Evolutionary conservation across 1,140 invertebrate species (phyloP), one percentile per base, ranked within the genome.

Genomic region (Heterodera schachtii): DNA sequence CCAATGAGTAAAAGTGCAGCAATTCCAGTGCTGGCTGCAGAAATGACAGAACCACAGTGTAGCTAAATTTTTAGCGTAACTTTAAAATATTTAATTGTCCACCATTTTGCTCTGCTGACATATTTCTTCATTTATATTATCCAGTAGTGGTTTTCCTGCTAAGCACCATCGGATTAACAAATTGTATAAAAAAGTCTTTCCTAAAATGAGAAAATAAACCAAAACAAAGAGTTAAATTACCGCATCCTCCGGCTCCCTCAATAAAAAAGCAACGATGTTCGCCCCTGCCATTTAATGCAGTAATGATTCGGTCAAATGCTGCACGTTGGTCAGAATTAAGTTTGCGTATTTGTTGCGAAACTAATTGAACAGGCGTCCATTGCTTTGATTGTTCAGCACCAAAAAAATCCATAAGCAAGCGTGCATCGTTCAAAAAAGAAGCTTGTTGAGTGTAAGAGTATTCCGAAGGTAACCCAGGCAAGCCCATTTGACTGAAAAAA

Each of bases 161-260:
- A 73, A 16, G n/a, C 71, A 73, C 71, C 71, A 73, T n/a, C 71
- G 71, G 19, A 73, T 73, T 13, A 89, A 64, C 16, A 83, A 75
- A 13, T 82, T 87, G 80, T 88, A 90, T 2, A 90, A 57, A 80
- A 90, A 91, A 0, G 90, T 91, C 86, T 90, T 90, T 4, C 57
- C 57, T 60, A 16, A 16, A 60, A 60, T 60, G 19, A 16, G 4
- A 60, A 60, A 60, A 60, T 2, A 19, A 19, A 16, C 57, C 57
- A 16, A 19, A 60, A 19, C 11, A 60, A 16, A 19, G 19, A 19
- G 16, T 4, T 16, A 60, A 60, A 60, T 16, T 60, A 13, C 90
- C 87, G 16, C 85, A 89, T 19, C 86, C 89, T 73, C 86, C 89
- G 11, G 87, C 84, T n/a, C 87, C 88, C 81, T 88, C 77, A 57